These are phyloP conservation scores for Xestia rhomboidea DNA, from an alignment of 2,888 invertebrate genomes.

Conservation along the genomic window DNA sequence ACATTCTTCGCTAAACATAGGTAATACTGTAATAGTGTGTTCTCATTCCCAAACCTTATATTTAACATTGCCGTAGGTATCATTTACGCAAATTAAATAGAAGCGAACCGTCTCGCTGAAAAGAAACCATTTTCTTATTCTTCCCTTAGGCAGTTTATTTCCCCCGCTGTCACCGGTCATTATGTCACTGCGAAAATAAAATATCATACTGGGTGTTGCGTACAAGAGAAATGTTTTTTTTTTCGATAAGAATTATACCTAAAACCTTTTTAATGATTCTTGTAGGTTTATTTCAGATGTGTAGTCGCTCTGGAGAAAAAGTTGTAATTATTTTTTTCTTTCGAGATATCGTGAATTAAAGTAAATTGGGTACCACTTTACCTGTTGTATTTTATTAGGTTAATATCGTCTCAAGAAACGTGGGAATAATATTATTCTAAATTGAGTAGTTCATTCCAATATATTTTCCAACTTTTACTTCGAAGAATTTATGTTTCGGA, in stretches of 20 bases:
- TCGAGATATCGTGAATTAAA: conserved; percentile 1
- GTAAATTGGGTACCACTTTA: background rate
- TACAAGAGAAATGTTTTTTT: conserved; percentile 62
- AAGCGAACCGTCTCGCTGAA: conserved; percentile 76
- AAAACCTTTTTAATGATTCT: conserved; percentile 57
- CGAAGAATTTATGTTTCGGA: background rate
- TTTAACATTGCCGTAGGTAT: conserved; percentile 70
- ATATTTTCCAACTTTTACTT: conserved; percentile 5
- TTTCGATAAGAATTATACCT: conserved; percentile 58
- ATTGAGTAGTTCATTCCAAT: conserved; percentile 17
- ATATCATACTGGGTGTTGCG: conserved; percentile 69
- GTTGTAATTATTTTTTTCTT: conserved; percentile 8
- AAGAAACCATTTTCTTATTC: conserved; percentile 80
- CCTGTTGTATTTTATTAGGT: conserved; percentile 14
- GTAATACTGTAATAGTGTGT: conserved; percentile 38
- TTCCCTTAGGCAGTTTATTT: conserved; percentile 81
- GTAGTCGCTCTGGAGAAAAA: conserved; percentile 5
- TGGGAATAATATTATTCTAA: conserved; percentile 4
- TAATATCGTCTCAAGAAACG: conserved; percentile 24
- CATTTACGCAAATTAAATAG: conserved; percentile 81
- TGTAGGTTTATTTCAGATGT: conserved; percentile 27
- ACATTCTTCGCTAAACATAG: conserved; percentile 14
- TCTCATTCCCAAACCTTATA: conserved; percentile 64
- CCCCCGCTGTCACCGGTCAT: conserved; percentile 82
- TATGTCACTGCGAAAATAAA: conserved; percentile 79